phyloP scores from a whole-genome alignment of 2,797 vertebrate genomes.

The Eulemur mongoz region DNA sequence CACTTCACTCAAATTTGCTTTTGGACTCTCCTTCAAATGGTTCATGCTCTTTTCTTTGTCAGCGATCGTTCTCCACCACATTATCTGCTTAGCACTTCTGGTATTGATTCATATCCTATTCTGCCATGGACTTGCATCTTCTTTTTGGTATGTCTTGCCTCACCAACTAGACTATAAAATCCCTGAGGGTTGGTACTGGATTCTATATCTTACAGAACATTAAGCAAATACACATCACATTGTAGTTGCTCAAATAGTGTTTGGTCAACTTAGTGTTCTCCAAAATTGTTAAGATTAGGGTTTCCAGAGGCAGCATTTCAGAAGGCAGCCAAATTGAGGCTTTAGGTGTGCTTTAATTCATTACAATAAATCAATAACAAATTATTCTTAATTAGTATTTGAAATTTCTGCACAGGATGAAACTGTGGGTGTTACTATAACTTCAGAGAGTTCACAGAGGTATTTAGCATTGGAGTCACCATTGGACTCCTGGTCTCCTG shows the following conservation, averaged over 20 bases:
- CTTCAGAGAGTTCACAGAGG: not conserved
- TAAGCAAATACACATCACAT: not conserved
- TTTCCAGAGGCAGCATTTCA: conserved; percentile 47
- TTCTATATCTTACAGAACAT: not conserved
- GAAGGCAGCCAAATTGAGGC: conserved; percentile 11
- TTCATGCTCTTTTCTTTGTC: not conserved
- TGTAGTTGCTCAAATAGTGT: not conserved
- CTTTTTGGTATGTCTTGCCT: not conserved
- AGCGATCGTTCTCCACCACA: not conserved
- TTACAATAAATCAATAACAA: conserved; percentile 55
- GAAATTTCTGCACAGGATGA: not conserved
- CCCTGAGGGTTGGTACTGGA: not conserved
- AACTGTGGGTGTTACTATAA: not conserved
- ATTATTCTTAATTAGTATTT: conserved; percentile 46
- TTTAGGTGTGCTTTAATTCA: not conserved
- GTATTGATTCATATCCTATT: not conserved
- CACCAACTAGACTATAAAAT: not conserved
- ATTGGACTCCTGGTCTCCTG: not conserved
- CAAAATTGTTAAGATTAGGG: conserved; percentile 15
- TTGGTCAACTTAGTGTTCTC: not conserved
- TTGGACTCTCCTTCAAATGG: not conserved
- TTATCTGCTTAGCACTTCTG: not conserved
- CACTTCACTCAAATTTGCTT: not conserved
- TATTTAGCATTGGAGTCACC: not conserved
- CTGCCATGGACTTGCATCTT: not conserved